Base-by-base conservation (phyloP, 2,797 vertebrate genomes). In the Agapornis canus region DNA sequence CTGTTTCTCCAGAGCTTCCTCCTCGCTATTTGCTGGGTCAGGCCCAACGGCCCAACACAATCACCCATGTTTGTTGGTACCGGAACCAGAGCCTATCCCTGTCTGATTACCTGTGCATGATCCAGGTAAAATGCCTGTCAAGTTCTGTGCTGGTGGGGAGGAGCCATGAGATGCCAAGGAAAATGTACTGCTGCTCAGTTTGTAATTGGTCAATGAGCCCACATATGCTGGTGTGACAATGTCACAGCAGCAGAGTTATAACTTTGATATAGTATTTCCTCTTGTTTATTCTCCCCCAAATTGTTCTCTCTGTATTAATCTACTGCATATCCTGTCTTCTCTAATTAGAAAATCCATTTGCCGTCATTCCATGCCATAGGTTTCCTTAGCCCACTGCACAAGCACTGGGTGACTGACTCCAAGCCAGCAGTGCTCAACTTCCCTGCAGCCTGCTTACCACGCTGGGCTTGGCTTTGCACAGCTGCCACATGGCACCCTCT, bases 21-120 rank as follows among this genome's bases (percentile, higher is more conserved):
- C 98, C 98, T 97, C 98, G 98, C 70, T 98, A 98, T 97, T 98
- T 99, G 91, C 98, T 99, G 78, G 98, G 98, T 97, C 98, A 99
- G 98, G 98, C 97, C 90, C 99, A 99, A 96, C 98, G 98, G 97
- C 99, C 99, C 95, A 99, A 99, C 98, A 99, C 99, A 97, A 98
- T 99, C 98, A 99, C 99, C 93, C 99, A 99, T 69, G 99, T 99
- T 98, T 99, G 99, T 97, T 99, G 99, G 99, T 99, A 99, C 97
- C 98, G 99, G 97, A 99, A 98, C 98, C 99, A 99, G 98, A 99
- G 98, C 97, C 98, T 99, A n/a, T 98, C 98, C 91, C 98, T 99
- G 97, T 98, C 97, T 97, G 99, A 99, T 98, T 99, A 99, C 97
- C 98, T 99, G 95, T 99, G 97, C 97, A 99, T 99, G 99, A 99